A percentile compares a stretch with the other conserved stretches of the same genome.
These are phyloP conservation scores for Drosophila atroscutellata DNA, from an alignment of 2,888 invertebrate species.

Conservation along the genomic window DNA sequence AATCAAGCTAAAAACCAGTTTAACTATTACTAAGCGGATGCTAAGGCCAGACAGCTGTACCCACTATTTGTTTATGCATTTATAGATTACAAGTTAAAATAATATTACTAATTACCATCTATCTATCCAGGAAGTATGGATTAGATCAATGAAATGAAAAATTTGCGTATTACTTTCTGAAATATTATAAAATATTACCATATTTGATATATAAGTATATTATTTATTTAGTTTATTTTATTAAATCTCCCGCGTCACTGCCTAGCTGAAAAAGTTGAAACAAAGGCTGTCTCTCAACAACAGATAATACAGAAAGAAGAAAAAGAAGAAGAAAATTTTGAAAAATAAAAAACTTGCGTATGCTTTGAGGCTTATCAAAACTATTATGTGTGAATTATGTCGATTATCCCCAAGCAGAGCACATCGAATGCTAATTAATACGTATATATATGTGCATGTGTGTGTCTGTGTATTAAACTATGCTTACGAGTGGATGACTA, in stretches of 20 bases:
- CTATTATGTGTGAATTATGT: constrained; percentile 21
- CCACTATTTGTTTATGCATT: constrained; percentile 17
- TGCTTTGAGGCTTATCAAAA: constrained; percentile 38
- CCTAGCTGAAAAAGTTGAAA: background rate
- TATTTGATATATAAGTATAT: background rate
- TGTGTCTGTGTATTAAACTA: constrained; percentile 1
- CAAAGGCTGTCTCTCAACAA: background rate
- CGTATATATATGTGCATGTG: background rate
- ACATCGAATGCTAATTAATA: background rate
- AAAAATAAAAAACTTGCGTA: background rate
- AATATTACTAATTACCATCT: background rate
- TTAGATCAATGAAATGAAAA: background rate
- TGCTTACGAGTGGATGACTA: background rate
- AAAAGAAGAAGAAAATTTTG: no score
- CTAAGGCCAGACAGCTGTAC: constrained; percentile 37
- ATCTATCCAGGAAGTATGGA: background rate
- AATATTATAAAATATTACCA: background rate
- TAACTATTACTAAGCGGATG: constrained; percentile 20
- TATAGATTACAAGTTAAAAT: constrained; percentile 1
- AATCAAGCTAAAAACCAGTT: constrained; percentile 47
- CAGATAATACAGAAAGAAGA: background rate
- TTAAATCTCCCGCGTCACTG: background rate
- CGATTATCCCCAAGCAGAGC: background rate
- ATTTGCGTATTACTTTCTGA: background rate
- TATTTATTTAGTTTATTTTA: background rate